Conservation (phyloP, 2,888 invertebrate genomes). For the Melanchra persicariae region DNA sequence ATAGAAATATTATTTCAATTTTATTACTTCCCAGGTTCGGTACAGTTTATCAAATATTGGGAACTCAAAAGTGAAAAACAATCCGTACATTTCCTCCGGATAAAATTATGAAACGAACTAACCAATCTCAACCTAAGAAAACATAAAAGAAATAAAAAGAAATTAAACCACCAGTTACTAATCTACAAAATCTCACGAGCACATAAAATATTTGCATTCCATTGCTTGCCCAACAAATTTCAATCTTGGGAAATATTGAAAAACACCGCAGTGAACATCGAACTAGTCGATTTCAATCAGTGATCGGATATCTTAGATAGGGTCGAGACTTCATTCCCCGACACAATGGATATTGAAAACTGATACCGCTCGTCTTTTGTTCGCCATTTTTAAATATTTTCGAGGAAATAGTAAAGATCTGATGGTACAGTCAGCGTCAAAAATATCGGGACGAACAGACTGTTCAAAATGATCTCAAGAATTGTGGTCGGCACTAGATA, state of each 20-base stretch:
- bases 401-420: conserved; percentile 38
- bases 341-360: conserved; percentile 68
- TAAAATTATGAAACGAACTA: conserved; percentile 2
- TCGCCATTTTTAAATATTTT: conserved; percentile 67
- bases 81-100: neutral
- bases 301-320: conserved; percentile 66
- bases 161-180: conserved; percentile 36
- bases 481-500: too few species aligned
- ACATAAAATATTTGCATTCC: conserved; percentile 60
- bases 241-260: conserved; percentile 62
- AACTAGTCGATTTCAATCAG: conserved; percentile 65
- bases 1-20: too few species aligned
- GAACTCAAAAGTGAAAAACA: neutral
- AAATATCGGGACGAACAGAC: too few species aligned
- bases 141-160: conserved; percentile 17
- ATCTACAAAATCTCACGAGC: conserved; percentile 47
- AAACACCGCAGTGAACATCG: conserved; percentile 61
- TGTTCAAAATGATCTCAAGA: too few species aligned
- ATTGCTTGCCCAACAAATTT: conserved; percentile 61
- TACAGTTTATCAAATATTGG: too few species aligned
- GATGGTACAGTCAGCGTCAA: neutral
- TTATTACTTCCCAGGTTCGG: too few species aligned
- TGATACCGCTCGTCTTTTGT: conserved; percentile 63
- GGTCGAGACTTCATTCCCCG: conserved; percentile 65
- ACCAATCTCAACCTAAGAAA: conserved; percentile 13